phyloP scores from a whole-genome alignment of 1,140 invertebrate genomes.

The Littorina saxatilis region DNA sequence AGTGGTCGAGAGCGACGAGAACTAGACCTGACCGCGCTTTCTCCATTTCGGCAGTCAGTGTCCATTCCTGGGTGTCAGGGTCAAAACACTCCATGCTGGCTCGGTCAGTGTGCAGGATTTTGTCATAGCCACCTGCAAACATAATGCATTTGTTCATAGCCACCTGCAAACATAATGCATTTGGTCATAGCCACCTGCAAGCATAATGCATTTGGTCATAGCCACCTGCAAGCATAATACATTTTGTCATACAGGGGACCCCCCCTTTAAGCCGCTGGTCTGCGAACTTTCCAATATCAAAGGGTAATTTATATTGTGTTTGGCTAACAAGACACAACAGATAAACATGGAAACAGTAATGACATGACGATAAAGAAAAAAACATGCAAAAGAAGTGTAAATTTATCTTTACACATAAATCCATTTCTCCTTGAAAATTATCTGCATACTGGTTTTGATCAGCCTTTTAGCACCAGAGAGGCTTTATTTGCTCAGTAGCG shows the following conservation, averaged over 20 bases:
- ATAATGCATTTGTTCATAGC: background rate
- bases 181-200: background rate
- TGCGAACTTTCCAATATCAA: no score
- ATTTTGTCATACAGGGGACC: background rate
- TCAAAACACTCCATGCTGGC: conserved; percentile 74
- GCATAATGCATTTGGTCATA: background rate
- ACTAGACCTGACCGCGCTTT: conserved; percentile 71
- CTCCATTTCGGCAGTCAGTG: conserved; percentile 73
- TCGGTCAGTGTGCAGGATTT: conserved; percentile 70
- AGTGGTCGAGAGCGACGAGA: conserved; percentile 69
- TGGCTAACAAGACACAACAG: no score
- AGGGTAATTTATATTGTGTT: no score
- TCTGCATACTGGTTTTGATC: no score
- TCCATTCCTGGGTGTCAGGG: conserved; percentile 69
- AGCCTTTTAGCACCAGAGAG: no score
- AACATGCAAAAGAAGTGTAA: no score
- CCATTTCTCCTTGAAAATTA: no score
- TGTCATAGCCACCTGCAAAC: conserved; percentile 70
- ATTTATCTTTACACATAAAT: no score
- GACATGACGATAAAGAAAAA: no score
- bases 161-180: background rate
- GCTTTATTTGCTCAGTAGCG: no score
- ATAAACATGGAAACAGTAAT: no score
- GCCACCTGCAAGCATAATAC: background rate
- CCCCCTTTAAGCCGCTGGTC: no score